Percentiles rank a stretch among this genome's conserved stretches.
phyloP scores from a whole-genome alignment of 2,888 invertebrate species.

The Argyresthia albistria region DNA sequence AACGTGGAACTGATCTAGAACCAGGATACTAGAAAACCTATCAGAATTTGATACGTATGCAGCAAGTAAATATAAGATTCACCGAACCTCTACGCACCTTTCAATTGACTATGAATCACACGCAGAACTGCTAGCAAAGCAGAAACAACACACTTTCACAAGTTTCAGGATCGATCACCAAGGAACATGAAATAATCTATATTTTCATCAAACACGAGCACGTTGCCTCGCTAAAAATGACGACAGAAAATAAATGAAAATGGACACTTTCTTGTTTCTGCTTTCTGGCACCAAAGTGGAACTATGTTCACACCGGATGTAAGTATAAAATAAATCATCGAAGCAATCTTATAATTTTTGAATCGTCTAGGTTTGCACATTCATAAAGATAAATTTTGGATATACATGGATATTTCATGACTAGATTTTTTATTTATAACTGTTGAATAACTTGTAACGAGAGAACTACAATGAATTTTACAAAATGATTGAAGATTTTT shows the following conservation, averaged over 20 bases:
- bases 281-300: slow-evolving; percentile 43
- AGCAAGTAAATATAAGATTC: background rate
- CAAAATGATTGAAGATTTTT: too few species aligned
- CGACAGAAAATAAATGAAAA: slow-evolving; percentile 70
- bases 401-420: slow-evolving; percentile 45
- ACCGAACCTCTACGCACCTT: slow-evolving; percentile 39
- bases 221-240: slow-evolving; percentile 56
- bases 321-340: slow-evolving; percentile 42
- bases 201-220: slow-evolving; percentile 47
- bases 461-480: background rate
- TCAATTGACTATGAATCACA: slow-evolving; percentile 54
- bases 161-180: slow-evolving; percentile 32
- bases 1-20: slow-evolving; percentile 56
- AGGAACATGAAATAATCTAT: slow-evolving; percentile 50
- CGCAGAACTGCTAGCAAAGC: slow-evolving; percentile 29
- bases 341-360: slow-evolving; percentile 10
- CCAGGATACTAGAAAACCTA: slow-evolving; percentile 24
- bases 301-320: slow-evolving; percentile 64
- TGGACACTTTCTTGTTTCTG: slow-evolving; percentile 65
- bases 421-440: slow-evolving; percentile 25
- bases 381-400: slow-evolving; percentile 26
- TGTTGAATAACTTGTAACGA: slow-evolving; percentile 11
- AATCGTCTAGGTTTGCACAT: slow-evolving; percentile 35
- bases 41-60: background rate
- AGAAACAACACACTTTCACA: slow-evolving; percentile 33